A percentile compares a stretch with the other conserved stretches of the same genome.
These are phyloP conservation scores for Limnephilus auricula DNA, from an alignment of 2,888 invertebrate genomes.

Conservation along the genomic window DNA sequence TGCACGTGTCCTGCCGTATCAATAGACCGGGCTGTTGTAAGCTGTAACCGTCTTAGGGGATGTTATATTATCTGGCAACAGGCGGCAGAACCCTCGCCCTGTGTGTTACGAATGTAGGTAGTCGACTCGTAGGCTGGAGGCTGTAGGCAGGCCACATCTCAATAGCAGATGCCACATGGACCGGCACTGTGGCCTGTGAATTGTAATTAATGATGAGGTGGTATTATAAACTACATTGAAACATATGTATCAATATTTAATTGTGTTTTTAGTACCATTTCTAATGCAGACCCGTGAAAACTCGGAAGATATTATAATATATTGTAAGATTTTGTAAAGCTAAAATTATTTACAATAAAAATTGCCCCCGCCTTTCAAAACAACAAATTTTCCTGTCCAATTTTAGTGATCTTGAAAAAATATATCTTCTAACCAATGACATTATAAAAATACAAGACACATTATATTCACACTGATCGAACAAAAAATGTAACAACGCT, in stretches of 20 bases:
- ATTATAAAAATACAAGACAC: no score
- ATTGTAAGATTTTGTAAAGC: no score
- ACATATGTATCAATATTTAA: not conserved
- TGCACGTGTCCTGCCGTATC: conserved; percentile 62
- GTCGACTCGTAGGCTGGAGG: not conserved
- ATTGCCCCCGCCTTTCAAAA: no score
- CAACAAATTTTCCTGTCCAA: no score
- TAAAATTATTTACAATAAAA: no score
- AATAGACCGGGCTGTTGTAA: conserved; percentile 47
- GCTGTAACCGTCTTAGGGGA: conserved; percentile 47
- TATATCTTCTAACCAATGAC: no score
- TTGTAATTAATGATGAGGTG: conserved; percentile 39
- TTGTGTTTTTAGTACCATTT: not conserved
- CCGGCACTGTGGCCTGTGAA: conserved; percentile 29
- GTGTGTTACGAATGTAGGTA: conserved; percentile 10
- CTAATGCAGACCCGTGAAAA: no score
- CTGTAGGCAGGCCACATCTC: conserved; percentile 30
- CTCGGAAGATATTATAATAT: no score
- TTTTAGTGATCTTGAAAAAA: no score
- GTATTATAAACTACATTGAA: not conserved
- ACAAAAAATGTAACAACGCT: no score
- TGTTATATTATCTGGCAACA: conserved; percentile 52
- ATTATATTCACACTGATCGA: no score
- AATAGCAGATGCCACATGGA: conserved; percentile 49
- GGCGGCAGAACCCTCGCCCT: conserved; percentile 32